These are phyloP conservation scores for Macrobrachium rosenbergii DNA, from an alignment of 1,140 invertebrate genomes.

Conservation along the genomic window DNA sequence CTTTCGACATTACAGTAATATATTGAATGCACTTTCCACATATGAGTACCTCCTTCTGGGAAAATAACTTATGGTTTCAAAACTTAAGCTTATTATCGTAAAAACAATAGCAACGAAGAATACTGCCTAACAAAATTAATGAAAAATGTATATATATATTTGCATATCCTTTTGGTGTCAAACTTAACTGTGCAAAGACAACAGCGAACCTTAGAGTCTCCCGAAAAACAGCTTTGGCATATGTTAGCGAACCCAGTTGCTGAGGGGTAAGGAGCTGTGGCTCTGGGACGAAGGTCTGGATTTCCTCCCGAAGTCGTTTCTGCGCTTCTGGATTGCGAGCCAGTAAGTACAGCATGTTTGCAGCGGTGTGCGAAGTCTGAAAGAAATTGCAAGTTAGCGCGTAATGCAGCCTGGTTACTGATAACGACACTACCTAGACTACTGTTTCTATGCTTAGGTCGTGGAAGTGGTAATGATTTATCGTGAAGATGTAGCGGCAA, in stretches of 20 bases:
- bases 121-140: background rate
- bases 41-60: too few species aligned
- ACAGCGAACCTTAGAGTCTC: constrained; percentile 54
- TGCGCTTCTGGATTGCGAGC: constrained; percentile 33
- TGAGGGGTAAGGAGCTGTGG: constrained; percentile 2
- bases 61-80: too few species aligned
- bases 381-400: background rate
- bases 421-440: background rate
- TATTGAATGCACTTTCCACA: too few species aligned
- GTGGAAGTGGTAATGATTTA: too few species aligned
- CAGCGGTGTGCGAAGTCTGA: constrained; percentile 58
- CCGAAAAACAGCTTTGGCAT: constrained; percentile 50
- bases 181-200: background rate
- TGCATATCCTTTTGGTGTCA: background rate
- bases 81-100: too few species aligned
- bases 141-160: background rate
- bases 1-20: too few species aligned
- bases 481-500: too few species aligned
- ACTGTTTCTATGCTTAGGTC: background rate
- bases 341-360: constrained; percentile 56
- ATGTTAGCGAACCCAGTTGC: constrained; percentile 35
- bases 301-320: constrained; percentile 32
- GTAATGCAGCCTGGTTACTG: background rate
- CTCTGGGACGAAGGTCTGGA: constrained; percentile 18
- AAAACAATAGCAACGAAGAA: too few species aligned